Evolutionary conservation across 2,113 vertebrate species (phyloP), one percentile per base, ranked within the genome.

Genomic region (Melierax canorus): DNA sequence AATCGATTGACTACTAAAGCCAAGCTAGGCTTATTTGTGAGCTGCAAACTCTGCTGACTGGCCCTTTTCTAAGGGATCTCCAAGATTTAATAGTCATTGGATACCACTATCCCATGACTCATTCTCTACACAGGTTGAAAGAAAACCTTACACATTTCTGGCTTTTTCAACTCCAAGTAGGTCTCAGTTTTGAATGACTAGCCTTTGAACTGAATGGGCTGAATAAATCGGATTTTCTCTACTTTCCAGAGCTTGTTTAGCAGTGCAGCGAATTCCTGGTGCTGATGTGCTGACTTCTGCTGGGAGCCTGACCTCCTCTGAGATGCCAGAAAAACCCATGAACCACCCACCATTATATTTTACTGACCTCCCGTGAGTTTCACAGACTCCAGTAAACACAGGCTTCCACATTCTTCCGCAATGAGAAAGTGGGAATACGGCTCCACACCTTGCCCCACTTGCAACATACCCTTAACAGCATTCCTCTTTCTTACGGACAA

Each of bases 241-340:
- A 3, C 66, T n/a, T 51, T 45, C 64, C 3, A 2, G 12, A 66
- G 71, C 46, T 43, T 77, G 27, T 62, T 78, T 22, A 72, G 38
- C 82, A 76, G 17, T 3, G 1, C 39, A 48, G 41, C 0, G 0
- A 41, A 11, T 36, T 29, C 18, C 64, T 10, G 27, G 39, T 27
- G 45, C 50, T 12, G 43, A 41, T 50, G 50, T 27, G 66, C 64
- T 23, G 34, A 27, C 56, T 90, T 27, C 76, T 76, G 38, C 69
- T 26, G 46, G 76, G 64, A 77, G 66, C 23, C 23, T 11, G 19
- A 29, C 45, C 58, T 67, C n/a, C 53, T 20, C 60, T 4, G 0
- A 29, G 60, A 12, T 2, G 0, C n/a, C 60, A 43, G 36, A 59
- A 56, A 6, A 60, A 29, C 20, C 55, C 3, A 0, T 0, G 22